Evolutionary conservation across 1,140 invertebrate species (phyloP).

Genomic region (Drosophila dunni): DNA sequence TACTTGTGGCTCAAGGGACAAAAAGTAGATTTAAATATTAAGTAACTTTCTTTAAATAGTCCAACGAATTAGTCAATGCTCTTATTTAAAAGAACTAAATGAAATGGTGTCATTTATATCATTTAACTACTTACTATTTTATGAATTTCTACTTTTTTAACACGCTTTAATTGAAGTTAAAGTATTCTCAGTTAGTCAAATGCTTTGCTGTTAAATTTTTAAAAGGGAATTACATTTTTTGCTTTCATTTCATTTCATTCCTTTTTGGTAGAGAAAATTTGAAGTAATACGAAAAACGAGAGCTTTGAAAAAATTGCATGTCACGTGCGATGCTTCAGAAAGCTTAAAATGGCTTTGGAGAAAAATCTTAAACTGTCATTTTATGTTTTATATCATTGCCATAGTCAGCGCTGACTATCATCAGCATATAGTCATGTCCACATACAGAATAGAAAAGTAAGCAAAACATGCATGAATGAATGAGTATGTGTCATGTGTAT

Average conservation of each 20-base stretch:
- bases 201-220: background rate
- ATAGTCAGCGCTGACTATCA: constrained; percentile 18
- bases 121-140: background rate
- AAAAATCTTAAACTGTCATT: constrained; percentile 70
- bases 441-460: constrained; percentile 19
- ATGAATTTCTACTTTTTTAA: background rate
- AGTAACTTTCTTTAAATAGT: background rate
- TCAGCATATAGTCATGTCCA: constrained; percentile 5
- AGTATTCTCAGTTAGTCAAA: background rate
- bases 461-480: background rate
- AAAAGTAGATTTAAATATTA: constrained; percentile 32
- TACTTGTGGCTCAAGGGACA: constrained; percentile 46
- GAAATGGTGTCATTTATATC: background rate
- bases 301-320: constrained; percentile 23
- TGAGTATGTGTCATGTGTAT: constrained; percentile 19
- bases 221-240: constrained; percentile 1
- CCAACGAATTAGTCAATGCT: constrained; percentile 4
- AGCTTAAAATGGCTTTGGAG: constrained; percentile 46
- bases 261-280: background rate
- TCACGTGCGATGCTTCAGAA: constrained; percentile 51
- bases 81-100: background rate
- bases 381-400: constrained; percentile 58
- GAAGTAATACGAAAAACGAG: constrained; percentile 2
- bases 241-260: background rate
- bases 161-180: background rate